Evolutionary conservation across 2,888 invertebrate species (phyloP).

Genomic region (Perithous albicinctus): DNA sequence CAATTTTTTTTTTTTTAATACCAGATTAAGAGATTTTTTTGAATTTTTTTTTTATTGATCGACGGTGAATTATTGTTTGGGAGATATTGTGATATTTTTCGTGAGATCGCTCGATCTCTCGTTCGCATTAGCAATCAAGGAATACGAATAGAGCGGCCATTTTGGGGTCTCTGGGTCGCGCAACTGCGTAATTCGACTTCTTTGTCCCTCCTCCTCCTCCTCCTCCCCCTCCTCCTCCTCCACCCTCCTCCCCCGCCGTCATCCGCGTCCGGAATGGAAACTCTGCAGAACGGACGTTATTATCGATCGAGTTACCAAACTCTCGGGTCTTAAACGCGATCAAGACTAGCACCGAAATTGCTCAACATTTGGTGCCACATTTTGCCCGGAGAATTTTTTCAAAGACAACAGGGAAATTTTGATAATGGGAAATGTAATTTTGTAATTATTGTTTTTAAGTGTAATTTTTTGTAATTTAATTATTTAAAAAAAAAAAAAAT

Average conservation of each 20-base stretch:
- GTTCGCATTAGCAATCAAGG: constrained; percentile 33
- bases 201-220: constrained; percentile 33
- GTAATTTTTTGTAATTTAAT: too few relatives aligned
- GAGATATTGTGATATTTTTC: background rate
- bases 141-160: constrained; percentile 65
- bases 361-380: too few relatives aligned
- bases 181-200: constrained; percentile 69
- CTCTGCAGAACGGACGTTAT: constrained; percentile 49
- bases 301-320: constrained; percentile 58
- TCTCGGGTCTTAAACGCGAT: background rate
- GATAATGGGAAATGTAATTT: too few relatives aligned
- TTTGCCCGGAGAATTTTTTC: too few relatives aligned
- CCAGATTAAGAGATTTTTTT: too few relatives aligned
- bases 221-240: constrained; percentile 3
- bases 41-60: too few relatives aligned
- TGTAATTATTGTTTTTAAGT: too few relatives aligned
- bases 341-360: constrained; percentile 1
- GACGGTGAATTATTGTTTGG: background rate
- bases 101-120: constrained; percentile 22
- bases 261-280: constrained; percentile 24
- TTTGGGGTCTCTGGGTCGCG: constrained; percentile 68
- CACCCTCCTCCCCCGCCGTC: constrained; percentile 19
- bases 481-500: too few relatives aligned
- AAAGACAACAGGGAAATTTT: too few relatives aligned
- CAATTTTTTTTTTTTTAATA: too few relatives aligned